Evolutionary conservation across 2,113 vertebrate genomes (phyloP), one percentile per base, ranked within the genome.

Genomic region (Hypomesus transpacificus): DNA sequence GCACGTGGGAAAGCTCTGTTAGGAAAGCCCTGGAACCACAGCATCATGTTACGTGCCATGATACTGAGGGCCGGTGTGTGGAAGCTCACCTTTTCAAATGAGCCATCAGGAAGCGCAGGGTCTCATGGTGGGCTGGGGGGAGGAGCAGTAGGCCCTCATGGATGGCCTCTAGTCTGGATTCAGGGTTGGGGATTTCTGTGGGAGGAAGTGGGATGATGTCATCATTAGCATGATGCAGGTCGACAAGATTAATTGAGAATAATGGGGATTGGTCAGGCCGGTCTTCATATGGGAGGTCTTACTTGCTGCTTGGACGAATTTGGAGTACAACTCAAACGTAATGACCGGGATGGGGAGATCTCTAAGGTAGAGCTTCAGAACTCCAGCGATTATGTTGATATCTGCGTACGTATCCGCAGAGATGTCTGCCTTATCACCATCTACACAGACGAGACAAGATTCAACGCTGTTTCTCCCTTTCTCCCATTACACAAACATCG

Each of bases 281-380:
- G 39, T 34, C 2, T 21, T n/a, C 16, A 3, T 52, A 20, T 22
- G 59, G 76, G 59, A 51, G 73, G 26, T 89, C 97, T 94, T 93
- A 99, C 97, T 98, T 54, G 96, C 95, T 85, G 96, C 95, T 68
- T 95, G 95, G 88, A 99, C 96, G 84, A 98, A 98, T 87, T 92
- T 98, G 82, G 95, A 93, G 82, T 98, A 98, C 70, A 95, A 93
- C 72, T 98, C 94, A 1, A 98, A 98, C 1, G 97, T 96, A 82
- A 99, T 98, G 82, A 98, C 88, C 0, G 97, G 97, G 86, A 98
- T 98, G 0, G 97, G 97, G 71, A 99, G 90, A 81, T 98, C 97
- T 90, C 97, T 90, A 86, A 99, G 93, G 82, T 98, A 99, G 0
- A 98, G 93, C 86, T 99, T 99, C 81, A 99, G 90, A 82, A 95